Conservation (phyloP, 2,797 vertebrate species). For the Menidia menidia region DNA sequence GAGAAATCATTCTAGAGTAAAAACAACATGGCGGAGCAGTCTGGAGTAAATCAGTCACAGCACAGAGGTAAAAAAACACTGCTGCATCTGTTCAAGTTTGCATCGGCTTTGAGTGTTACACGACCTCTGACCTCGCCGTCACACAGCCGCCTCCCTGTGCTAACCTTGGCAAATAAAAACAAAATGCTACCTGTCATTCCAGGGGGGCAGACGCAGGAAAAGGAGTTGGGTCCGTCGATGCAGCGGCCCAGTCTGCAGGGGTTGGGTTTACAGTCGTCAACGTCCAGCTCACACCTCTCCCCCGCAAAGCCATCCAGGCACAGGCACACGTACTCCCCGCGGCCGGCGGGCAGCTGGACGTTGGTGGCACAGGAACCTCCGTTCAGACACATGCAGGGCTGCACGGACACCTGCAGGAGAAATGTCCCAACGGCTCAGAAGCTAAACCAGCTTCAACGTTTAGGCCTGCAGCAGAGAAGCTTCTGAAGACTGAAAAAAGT, state of each 20-base stretch:
- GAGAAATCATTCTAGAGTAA: too few species aligned
- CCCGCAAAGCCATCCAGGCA: conserved; percentile 87
- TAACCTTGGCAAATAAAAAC: too few species aligned
- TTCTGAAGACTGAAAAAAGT: neutral
- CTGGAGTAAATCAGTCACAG: too few species aligned
- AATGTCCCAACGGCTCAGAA: neutral
- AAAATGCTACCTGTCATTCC: conserved; percentile 84
- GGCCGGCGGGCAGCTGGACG: conserved; percentile 78
- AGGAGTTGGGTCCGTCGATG: conserved; percentile 82
- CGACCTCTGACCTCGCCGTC: too few species aligned
- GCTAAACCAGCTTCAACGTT: too few species aligned
- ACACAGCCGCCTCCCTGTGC: too few species aligned
- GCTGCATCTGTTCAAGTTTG: too few species aligned
- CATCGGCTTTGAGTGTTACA: too few species aligned
- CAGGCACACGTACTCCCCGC: conserved; percentile 84
- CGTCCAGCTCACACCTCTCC: conserved; percentile 82
- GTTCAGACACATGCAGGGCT: conserved; percentile 87
- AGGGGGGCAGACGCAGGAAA: conserved; percentile 87
- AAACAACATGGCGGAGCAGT: too few species aligned
- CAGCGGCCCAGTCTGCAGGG: conserved; percentile 88
- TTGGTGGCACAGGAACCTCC: conserved; percentile 86
- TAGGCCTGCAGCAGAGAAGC: too few species aligned
- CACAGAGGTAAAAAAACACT: too few species aligned
- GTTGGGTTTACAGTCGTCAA: conserved; percentile 86
- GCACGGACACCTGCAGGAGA: conserved; percentile 84